Conservation (phyloP, 1,140 invertebrate species). For the Megalopta genalis region DNA sequence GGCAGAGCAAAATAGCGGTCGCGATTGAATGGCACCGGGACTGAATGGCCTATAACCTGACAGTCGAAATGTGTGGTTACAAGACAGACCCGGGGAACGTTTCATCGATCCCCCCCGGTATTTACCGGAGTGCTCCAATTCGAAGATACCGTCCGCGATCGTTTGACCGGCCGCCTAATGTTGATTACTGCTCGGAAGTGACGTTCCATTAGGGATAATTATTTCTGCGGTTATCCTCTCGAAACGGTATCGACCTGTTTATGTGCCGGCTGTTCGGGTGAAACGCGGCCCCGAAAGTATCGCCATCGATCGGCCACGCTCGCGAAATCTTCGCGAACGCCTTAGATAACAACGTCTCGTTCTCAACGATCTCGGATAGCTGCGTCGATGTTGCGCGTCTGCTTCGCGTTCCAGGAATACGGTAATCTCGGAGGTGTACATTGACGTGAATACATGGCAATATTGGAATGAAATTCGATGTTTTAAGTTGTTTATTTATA, state of each 20-base stretch:
- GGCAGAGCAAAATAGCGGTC: constrained; percentile 36
- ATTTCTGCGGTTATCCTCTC: neutral
- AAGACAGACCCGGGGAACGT: constrained; percentile 33
- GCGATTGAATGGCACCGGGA: constrained; percentile 54
- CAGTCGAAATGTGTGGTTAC: constrained; percentile 47
- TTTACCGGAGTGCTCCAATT: constrained; percentile 21
- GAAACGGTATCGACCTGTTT: neutral
- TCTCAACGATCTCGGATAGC: no score
- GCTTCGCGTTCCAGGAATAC: no score
- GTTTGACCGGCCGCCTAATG: neutral
- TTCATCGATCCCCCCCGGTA: constrained; percentile 38
- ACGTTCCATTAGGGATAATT: constrained; percentile 37
- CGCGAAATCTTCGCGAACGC: no score
- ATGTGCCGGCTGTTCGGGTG: neutral
- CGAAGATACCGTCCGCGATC: neutral
- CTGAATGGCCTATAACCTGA: constrained; percentile 55
- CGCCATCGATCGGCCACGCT: no score
- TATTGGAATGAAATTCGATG: no score
- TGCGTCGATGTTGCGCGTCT: no score
- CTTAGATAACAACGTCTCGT: no score
- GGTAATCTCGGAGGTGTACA: no score
- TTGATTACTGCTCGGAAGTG: constrained; percentile 27
- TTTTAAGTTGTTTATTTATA: no score
- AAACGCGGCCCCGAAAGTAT: neutral
- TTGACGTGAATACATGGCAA: no score